Conservation (phyloP, 2,888 invertebrate genomes). For the Drosophila kokeensis region DNA sequence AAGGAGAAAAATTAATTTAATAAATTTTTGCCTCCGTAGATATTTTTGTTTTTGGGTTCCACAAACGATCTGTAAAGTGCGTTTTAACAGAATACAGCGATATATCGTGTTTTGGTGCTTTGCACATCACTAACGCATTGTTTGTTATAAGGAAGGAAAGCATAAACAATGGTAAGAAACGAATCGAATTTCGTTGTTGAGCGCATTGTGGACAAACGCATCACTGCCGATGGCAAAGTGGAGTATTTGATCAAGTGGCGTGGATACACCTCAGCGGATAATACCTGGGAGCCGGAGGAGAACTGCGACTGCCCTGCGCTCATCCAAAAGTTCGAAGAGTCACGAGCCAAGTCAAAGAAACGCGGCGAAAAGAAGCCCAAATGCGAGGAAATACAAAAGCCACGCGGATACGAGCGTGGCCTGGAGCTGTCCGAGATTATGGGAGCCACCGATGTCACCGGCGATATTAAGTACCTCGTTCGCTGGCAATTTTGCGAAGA, state of each 20-base stretch:
- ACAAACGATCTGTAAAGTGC: neutral
- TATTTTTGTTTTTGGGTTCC: neutral
- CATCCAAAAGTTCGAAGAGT: constrained; percentile 93
- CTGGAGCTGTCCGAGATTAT: constrained; percentile 94
- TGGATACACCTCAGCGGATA: constrained; percentile 93
- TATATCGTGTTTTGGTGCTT: neutral
- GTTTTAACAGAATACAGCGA: constrained; percentile 6
- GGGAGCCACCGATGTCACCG: constrained; percentile 95
- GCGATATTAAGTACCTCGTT: constrained; percentile 94
- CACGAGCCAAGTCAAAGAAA: constrained; percentile 87
- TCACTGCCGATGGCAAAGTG: constrained; percentile 88
- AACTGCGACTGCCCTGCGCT: constrained; percentile 96
- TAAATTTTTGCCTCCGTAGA: neutral
- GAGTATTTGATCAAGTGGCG: constrained; percentile 92
- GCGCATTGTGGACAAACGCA: constrained; percentile 93
- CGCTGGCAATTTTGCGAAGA: constrained; percentile 92
- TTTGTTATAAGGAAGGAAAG: constrained; percentile 6
- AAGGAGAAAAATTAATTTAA: neutral
- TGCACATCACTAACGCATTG: constrained; percentile 18
- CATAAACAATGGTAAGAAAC: constrained; percentile 77
- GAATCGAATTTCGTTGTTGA: constrained; percentile 94
- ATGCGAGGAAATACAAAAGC: constrained; percentile 87
- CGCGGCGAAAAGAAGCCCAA: constrained; percentile 85
- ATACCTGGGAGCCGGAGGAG: constrained; percentile 98
- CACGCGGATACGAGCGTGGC: constrained; percentile 91